Evolutionary conservation across 2,888 invertebrate species (phyloP), one percentile per base, ranked within the genome.

Genomic region (Stenchaetothrips biformis): DNA sequence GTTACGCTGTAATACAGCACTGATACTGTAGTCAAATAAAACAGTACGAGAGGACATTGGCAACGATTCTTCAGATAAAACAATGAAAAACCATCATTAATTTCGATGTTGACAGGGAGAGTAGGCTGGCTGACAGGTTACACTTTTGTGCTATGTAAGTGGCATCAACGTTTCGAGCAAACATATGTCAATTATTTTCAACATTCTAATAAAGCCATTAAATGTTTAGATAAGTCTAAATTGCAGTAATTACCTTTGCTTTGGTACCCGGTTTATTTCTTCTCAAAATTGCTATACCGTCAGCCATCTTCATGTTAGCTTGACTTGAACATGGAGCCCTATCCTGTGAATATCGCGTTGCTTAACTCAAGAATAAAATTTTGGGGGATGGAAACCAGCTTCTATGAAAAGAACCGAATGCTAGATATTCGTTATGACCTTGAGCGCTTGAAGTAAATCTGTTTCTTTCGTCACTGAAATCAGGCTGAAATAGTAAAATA

Each of bases 231-330:
- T 13, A 13, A 13, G 16, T 9, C 18, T 7, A 16, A 59, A 59
- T 18, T 6, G 13, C 59, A 9, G 59, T 59, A 59, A 18, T 85
- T 88, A 95, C 96, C 91, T 94, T 93, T 84, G 95, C 92, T 89
- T 95, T 95, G 77, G 95, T 95, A 85, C 96, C 96, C 84, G 96
- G 96, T 85, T 95, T 92, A 89, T 96, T 97, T 89, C 96, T 92
- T 88, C 96, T 90, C 85, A 95, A 89, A 89, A 95, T 92, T 87
- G 92, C 91, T 0, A 83, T 81, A 85, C 92, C 92, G 88, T 95
- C 95, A 86, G 94, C 93, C 95, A 95, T 95, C 90, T 92, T 92
- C 92, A 92, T 92, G 88, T 88, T 89, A 37, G 62, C 53, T 79
- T 79, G 62, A 37, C 37, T 37, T 1, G 37, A 4, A 37, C 37